Percentiles rank a stretch among this genome's conserved stretches.
Evolutionary conservation across 2,888 invertebrate species (phyloP).

Genomic region (Drepanosiphum platanoidis): DNA sequence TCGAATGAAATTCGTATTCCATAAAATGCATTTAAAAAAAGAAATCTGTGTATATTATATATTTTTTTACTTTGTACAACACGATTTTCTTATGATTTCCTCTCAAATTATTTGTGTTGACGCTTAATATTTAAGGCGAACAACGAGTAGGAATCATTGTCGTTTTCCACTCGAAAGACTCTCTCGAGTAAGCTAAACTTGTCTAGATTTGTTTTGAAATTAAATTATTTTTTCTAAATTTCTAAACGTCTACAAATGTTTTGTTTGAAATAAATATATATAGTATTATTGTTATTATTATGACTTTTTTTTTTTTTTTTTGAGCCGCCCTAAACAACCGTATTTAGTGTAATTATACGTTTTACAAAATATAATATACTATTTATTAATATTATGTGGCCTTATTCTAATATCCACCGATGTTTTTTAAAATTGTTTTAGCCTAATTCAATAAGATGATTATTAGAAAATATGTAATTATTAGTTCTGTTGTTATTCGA

Average conservation of each 20-base stretch:
- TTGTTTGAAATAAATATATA: no score
- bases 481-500: background rate
- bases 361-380: no score
- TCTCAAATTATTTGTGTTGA: background rate
- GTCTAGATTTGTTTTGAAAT: background rate
- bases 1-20: background rate
- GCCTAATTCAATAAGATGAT: background rate
- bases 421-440: conserved; percentile 14
- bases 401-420: background rate
- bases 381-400: background rate
- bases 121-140: no score
- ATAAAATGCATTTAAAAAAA: background rate
- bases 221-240: background rate
- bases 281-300: background rate
- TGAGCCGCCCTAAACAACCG: background rate
- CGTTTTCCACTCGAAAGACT: no score
- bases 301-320: conserved; percentile 10
- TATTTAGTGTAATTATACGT: background rate
- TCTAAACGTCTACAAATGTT: background rate
- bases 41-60: conserved; percentile 9
- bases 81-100: conserved; percentile 6
- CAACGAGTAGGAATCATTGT: no score
- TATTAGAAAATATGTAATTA: background rate
- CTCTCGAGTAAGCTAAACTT: background rate
- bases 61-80: conserved; percentile 8